Evolutionary conservation across 2,113 vertebrate species (phyloP), one percentile per base, ranked within the genome.

Genomic region (Siphamia tubifer): DNA sequence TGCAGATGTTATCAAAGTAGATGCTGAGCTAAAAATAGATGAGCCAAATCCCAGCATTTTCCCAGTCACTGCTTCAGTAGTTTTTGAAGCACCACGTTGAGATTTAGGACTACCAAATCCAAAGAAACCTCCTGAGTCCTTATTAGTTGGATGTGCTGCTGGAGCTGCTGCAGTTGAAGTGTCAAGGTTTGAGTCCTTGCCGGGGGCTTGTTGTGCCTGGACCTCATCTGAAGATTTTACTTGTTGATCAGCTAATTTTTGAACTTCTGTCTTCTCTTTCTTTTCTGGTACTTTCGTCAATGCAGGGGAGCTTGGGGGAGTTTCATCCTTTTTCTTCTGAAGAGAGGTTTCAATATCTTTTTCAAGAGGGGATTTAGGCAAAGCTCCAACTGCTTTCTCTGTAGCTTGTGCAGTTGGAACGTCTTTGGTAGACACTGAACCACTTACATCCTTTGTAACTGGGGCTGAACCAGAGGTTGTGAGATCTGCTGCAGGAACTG

Each of bases 101-200:
- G 72, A 61, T 47, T 94, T 96, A 21, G 86, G 74, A 58, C 82
- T 74, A 39, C 82, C 74, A 67, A 88, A 87, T 13, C 77, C 69
- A 57, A 85, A 82, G 87, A 96, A 95, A 21, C 72, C 85, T 84
- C 77, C 91, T 73, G 15, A 91, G 48, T 70, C 85, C 39, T 94
- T 92, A 25, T 93, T 95, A 38, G 75, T 68, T 27, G 89, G 76
- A 20, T 86, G 68, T 44, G 77, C 42, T 35, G 45, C 15, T 53
- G 62, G 89, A 42, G 54, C 61, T 79, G 45, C 15, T 53, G 62
- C 89, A 42, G 54, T 58, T 79, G 90, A 43, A 75, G 88, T 93
- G 30, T 81, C 23, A 61, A 74, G 2, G 4, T 60, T 79, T 40
- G 74, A 89, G 11, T 87, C 69, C 75, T 85, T 88, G 1, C 39